Evolutionary conservation across 2,797 vertebrate species (phyloP).

Genomic region (Xerus rutilus): DNA sequence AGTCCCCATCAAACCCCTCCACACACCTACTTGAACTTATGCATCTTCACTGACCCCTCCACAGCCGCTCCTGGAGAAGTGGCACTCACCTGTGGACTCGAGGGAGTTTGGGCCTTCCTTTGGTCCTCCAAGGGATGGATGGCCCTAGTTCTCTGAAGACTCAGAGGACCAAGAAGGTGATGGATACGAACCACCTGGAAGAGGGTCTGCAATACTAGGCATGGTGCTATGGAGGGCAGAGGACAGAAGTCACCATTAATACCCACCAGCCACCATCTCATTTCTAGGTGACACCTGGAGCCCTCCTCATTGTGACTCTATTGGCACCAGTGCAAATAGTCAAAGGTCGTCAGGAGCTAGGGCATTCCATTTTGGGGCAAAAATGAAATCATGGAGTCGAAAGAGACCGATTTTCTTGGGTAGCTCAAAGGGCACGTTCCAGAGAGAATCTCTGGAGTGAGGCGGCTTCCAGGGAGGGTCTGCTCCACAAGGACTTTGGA

Average conservation of each 20-base stretch:
- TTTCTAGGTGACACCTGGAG: neutral
- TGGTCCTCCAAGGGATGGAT: neutral
- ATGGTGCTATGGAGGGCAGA: rapidly evolving
- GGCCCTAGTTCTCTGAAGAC: neutral
- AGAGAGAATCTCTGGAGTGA: neutral
- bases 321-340: neutral
- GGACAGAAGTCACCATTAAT: neutral
- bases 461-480: neutral
- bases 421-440: neutral
- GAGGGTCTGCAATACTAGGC: neutral
- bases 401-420: neutral
- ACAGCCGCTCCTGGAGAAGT: neutral
- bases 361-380: neutral
- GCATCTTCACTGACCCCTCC: neutral
- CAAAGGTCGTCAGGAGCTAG: neutral
- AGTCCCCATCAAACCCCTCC: neutral
- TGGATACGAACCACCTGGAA: neutral
- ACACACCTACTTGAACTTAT: neutral
- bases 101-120: neutral
- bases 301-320: neutral
- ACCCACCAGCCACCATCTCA: neutral
- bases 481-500: neutral
- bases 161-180: neutral
- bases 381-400: neutral
- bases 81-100: neutral